These are phyloP conservation scores for Lepus timidus DNA, from an alignment of 2,113 vertebrate genomes.

Conservation along the genomic window DNA sequence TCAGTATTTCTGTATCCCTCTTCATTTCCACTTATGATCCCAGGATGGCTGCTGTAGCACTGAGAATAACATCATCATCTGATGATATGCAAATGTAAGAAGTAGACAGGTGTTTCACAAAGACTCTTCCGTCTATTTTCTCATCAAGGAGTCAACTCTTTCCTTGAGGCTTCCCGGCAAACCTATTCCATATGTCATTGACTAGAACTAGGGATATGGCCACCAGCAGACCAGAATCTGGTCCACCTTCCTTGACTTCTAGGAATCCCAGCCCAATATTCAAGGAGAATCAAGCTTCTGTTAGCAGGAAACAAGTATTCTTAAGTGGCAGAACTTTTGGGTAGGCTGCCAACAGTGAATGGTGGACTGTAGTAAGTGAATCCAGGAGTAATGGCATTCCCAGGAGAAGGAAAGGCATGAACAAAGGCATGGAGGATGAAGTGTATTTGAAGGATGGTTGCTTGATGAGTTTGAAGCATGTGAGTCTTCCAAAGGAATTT, in stretches of 20 bases:
- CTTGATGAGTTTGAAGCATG: not conserved
- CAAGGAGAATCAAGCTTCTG: not conserved
- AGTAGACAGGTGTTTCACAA: not conserved
- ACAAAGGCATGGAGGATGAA: not conserved
- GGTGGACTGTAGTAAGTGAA: not conserved
- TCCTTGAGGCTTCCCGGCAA: not conserved
- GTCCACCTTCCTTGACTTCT: not conserved
- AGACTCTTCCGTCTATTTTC: not conserved
- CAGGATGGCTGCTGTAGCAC: not conserved
- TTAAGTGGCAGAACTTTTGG: constrained; percentile 14
- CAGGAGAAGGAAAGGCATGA: not conserved
- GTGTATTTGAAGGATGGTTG: not conserved
- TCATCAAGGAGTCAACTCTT: constrained; percentile 29
- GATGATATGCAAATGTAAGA: constrained; percentile 3
- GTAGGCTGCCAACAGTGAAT: not conserved
- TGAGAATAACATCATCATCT: not conserved
- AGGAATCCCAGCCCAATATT: not conserved
- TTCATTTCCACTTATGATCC: not conserved
- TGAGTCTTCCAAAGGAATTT: not conserved
- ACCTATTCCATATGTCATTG: not conserved
- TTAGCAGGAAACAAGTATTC: constrained; percentile 7
- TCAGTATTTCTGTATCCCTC: not conserved
- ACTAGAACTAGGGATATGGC: not conserved
- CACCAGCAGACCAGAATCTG: not conserved
- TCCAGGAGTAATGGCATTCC: not conserved